These are phyloP conservation scores for Tonatia bakeri DNA, from an alignment of 2,113 vertebrate genomes.

Conservation along the genomic window DNA sequence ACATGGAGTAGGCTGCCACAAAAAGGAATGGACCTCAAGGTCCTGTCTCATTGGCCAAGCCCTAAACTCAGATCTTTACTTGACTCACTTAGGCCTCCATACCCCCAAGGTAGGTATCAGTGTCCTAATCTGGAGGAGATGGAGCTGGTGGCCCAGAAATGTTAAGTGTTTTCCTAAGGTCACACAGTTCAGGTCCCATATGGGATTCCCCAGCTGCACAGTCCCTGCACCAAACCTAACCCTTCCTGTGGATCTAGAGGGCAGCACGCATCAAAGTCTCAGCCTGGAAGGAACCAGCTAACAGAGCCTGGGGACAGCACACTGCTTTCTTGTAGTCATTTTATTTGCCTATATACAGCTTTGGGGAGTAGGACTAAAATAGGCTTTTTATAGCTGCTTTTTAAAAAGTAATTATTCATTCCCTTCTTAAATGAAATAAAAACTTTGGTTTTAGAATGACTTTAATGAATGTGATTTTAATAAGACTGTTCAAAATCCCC, in stretches of 20 bases:
- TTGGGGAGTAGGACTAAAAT: not conserved
- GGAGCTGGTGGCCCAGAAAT: not conserved
- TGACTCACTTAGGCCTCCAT: not conserved
- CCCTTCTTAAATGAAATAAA: slow-evolving; percentile 31
- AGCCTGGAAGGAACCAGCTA: rapidly evolving
- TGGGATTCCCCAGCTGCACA: no score
- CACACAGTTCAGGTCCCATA: not conserved
- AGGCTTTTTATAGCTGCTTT: not conserved
- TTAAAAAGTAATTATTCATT: slow-evolving; percentile 11
- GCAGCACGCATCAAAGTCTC: rapidly evolving
- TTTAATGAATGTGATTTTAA: slow-evolving; percentile 31
- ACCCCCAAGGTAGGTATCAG: not conserved
- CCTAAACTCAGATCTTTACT: not conserved
- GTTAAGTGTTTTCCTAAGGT: not conserved
- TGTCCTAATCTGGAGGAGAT: not conserved
- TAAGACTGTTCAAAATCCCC: not conserved
- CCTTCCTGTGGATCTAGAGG: not conserved
- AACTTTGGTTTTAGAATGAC: slow-evolving; percentile 13
- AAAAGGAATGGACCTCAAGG: not conserved
- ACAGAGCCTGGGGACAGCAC: not conserved
- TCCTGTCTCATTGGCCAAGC: not conserved
- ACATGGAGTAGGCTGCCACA: not conserved
- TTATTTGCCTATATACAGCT: not conserved
- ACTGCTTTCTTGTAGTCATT: no score
- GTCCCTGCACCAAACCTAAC: not conserved